Evolutionary conservation across 2,888 invertebrate genomes (phyloP).

Genomic region (Anagyrus pseudococci): DNA sequence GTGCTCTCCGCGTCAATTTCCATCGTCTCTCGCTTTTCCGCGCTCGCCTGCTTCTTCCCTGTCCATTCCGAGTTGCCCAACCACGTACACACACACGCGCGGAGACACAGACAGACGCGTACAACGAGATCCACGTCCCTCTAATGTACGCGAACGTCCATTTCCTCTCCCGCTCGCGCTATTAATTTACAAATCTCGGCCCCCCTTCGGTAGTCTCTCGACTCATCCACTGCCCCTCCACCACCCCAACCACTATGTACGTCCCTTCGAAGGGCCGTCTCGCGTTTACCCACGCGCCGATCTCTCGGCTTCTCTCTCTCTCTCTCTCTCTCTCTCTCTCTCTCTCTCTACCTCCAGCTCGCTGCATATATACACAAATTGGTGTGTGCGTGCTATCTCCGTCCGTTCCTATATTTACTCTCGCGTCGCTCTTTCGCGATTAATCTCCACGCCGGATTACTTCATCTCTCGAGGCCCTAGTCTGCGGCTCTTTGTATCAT

Average conservation of each 20-base stretch:
- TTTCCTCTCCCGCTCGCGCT: background rate
- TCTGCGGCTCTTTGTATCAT: too few relatives aligned
- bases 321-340: background rate
- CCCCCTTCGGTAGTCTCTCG: too few relatives aligned
- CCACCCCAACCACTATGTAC: background rate
- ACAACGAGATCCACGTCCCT: too few relatives aligned
- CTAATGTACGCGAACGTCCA: background rate
- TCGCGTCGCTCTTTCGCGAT: too few relatives aligned
- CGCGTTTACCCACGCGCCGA: background rate
- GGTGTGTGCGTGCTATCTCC: too few relatives aligned
- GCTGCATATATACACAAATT: too few relatives aligned
- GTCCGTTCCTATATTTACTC: too few relatives aligned
- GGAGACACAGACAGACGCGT: too few relatives aligned
- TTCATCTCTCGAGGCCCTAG: too few relatives aligned
- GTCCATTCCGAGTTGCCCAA: background rate
- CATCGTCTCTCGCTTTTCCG: background rate
- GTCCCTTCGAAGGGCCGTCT: too few relatives aligned
- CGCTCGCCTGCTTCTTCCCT: background rate
- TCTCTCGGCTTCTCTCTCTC: background rate
- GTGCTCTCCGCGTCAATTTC: background rate
- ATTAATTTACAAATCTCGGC: conserved; percentile 31
- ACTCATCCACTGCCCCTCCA: background rate
- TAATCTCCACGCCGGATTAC: too few relatives aligned
- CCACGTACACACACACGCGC: too few relatives aligned
- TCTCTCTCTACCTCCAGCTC: background rate